These are phyloP conservation scores for Limnothrissa miodon DNA, from an alignment of 2,113 vertebrate species.

Conservation along the genomic window DNA sequence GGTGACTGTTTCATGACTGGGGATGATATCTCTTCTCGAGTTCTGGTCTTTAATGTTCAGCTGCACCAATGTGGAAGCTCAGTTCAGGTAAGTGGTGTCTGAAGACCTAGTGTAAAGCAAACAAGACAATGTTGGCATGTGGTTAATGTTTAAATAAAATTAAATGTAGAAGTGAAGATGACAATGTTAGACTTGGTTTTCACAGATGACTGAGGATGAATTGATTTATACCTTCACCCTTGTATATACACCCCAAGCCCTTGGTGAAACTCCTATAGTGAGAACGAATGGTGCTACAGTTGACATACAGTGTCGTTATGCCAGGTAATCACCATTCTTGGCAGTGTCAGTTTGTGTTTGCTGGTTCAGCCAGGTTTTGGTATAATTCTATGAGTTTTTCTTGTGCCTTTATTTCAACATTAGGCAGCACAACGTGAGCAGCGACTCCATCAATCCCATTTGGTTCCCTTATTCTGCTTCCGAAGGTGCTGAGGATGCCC, in stretches of 20 bases:
- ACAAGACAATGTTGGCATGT: not conserved
- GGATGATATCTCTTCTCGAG: not conserved
- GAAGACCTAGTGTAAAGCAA: not conserved
- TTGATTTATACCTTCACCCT: constrained; percentile 36
- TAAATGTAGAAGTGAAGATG: not conserved
- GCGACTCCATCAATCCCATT: constrained; percentile 43
- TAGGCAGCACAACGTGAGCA: constrained; percentile 49
- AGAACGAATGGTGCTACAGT: constrained; percentile 21
- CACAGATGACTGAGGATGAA: constrained; percentile 30
- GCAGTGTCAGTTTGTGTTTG: not conserved
- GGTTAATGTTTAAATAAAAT: not conserved
- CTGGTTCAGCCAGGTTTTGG: constrained; percentile 40
- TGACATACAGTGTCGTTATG: constrained; percentile 36
- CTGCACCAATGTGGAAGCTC: constrained; percentile 35
- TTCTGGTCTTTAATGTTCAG: constrained; percentile 22
- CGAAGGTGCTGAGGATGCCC: constrained; percentile 41
- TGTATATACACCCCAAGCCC: constrained; percentile 7
- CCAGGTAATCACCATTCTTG: constrained; percentile 21
- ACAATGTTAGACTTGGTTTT: not conserved
- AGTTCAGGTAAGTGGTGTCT: not conserved
- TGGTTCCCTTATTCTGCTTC: constrained; percentile 47
- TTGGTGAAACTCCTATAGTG: constrained; percentile 15
- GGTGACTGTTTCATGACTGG: constrained; percentile 17
- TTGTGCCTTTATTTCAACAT: not conserved
- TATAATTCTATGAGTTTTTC: constrained; percentile 56